Base-by-base conservation (phyloP, 35 echinoderm and acorn worm genomes). In the Stichopus chloronotus region DNA sequence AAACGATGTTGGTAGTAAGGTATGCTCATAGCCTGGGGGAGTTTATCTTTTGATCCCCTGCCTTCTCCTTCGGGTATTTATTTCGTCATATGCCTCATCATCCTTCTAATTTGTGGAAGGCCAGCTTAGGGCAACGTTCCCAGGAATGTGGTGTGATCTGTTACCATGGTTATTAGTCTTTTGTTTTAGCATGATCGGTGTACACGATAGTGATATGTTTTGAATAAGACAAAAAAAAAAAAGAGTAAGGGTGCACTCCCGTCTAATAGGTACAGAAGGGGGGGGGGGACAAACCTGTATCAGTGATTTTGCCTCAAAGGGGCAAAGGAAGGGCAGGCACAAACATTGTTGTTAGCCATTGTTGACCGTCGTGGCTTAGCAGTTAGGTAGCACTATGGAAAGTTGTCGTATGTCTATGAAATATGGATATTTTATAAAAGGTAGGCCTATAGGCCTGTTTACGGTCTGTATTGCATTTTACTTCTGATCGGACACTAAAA, bases 91-190 rank as follows among this genome's bases (percentile, higher is more conserved):
- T 81, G 78, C 52, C 78, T 52, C 25, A 25, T 81, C 78, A 57
- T 57, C 6, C 17, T 6, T 53, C 53, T 83, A 10, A 55, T 83
- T 83, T 83, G 17, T 83, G 78, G 56, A 83, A 83, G 80, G 21
- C 69, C 56, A 55, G 80, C 80, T 83, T 57, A 83, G 9, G 80
- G 80, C 80, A 56, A 83, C 80, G 80, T 83, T 83, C 56, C 52
- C 52, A 83, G 80, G 80, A 83, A 83, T 83, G 80, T 56, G 80
- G 56, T 83, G 56, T 83, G 80, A 83, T 83, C 56, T 11, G 80
- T 83, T 83, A 53, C 80, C 80, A 83, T 83, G 80, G 80, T 56
- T 56, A 83, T 56, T 83, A 83, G 80, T 83, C 80, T 83, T 83
- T 83, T 83, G 80, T 83, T 83, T 83, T 83, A 83, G 52, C 56